Base-by-base conservation (phyloP, 1,140 invertebrate genomes). In the Eciton burchellii region DNA sequence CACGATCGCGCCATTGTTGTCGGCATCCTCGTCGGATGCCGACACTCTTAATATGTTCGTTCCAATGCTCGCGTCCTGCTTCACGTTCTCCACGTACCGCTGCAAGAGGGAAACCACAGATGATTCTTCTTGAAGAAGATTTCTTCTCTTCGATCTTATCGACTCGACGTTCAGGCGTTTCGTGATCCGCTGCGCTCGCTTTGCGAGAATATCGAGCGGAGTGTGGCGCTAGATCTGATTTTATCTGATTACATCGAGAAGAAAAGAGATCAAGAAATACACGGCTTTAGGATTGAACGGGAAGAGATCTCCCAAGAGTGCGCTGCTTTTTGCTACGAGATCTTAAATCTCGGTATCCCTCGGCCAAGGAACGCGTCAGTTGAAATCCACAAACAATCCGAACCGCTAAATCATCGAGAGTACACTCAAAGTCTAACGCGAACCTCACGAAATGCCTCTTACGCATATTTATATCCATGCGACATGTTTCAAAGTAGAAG, bases 61-160 rank as follows among this genome's bases (percentile, higher is more conserved):
- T 56, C 98, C 98, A 86, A 98, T 98, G 93, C 97, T 98, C 26
- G 98, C 98, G 91, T 99, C 98, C 95, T 99, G 98, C 94, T 99
- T 99, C 12, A 99, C 98, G 94, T 99, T 98, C 93, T 99, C 98
- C 83, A 98, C 97, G 94, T 99, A 99, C 97, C 98, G 98, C 97
- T 98, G 93, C 45, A 95, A 94, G 85, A 19, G 29, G 0, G 62
- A 0, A 14, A 45, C n/a, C 0, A 47, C 21, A n/a, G 1, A 11
- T 21, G 16, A 65, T 21, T 66, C 14, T n/a, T n/a, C 43, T 26
- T 9, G 4, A 24, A 35, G 8, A n/a, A n/a, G n/a, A n/a, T n/a
- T n/a, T n/a, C n/a, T 19, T 19, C n/a, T 52, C 49, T n/a, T 14
- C n/a, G 3, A 12, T 24, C 1, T 12, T 41, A 16, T 29, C 11